Evolutionary conservation across 92 coral and sea anemone genomes (phyloP).

Genomic region (Bergia sp.): DNA sequence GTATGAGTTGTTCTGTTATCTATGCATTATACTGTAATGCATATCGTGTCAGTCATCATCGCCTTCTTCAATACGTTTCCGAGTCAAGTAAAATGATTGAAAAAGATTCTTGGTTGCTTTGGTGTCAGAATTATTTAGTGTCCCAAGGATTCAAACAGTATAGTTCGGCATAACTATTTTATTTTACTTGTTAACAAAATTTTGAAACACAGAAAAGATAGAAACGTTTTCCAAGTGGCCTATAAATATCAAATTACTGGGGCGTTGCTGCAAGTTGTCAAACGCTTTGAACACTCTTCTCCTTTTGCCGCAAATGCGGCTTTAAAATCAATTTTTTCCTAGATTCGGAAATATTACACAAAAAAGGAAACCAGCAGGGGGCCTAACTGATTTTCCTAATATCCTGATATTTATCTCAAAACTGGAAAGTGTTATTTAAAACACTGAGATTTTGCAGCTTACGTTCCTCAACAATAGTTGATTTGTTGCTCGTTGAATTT

Average conservation of each 20-base stretch:
- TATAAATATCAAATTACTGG: background rate
- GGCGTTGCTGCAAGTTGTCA: conserved; percentile 29
- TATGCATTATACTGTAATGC: too few relatives aligned
- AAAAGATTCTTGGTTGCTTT: too few relatives aligned
- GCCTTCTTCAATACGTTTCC: too few relatives aligned
- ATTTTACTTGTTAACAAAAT: too few relatives aligned
- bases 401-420: background rate
- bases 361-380: conserved; percentile 24
- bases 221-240: too few relatives aligned
- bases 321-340: background rate
- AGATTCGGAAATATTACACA: conserved; percentile 24
- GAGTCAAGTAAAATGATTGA: too few relatives aligned
- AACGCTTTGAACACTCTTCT: background rate
- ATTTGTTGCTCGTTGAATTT: background rate
- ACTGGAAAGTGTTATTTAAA: background rate
- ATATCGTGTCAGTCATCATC: too few relatives aligned
- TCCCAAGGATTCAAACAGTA: background rate
- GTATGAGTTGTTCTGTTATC: too few relatives aligned
- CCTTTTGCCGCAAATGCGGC: conserved; percentile 20
- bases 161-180: background rate
- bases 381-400: conserved; percentile 4
- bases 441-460: background rate
- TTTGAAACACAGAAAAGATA: background rate
- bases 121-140: background rate
- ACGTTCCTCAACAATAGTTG: background rate